Conservation (phyloP, 2,797 vertebrate species). For the Cyclopterus lumpus region DNA sequence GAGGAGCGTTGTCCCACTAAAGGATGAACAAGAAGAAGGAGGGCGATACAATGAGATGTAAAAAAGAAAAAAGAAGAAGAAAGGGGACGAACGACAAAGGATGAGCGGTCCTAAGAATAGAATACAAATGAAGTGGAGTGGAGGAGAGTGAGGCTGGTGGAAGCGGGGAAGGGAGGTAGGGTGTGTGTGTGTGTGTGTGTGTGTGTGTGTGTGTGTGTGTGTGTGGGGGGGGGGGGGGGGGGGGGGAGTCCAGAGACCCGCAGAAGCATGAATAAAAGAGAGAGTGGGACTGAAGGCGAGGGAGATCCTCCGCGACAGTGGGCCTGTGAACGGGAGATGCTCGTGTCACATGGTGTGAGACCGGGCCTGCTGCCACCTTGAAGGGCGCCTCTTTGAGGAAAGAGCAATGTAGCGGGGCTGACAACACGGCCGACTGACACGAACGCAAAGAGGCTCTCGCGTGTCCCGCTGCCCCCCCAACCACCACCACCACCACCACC, state of each 20-base stretch:
- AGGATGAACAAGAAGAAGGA: slow-evolving; percentile 51
- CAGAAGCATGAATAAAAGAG: slow-evolving; percentile 77
- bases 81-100: slow-evolving; percentile 61
- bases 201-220: no score
- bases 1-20: slow-evolving; percentile 52
- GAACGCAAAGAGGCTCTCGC: slow-evolving; percentile 15
- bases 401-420: slow-evolving; percentile 37
- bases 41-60: slow-evolving; percentile 71
- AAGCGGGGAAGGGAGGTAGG: no score
- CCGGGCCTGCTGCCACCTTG: slow-evolving; percentile 57
- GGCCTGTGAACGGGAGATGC: slow-evolving; percentile 57
- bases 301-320: slow-evolving; percentile 74
- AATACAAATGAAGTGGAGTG: slow-evolving; percentile 66
- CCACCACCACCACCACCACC: no score
- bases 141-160: slow-evolving; percentile 33
- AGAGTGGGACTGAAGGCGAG: slow-evolving; percentile 69
- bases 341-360: slow-evolving; percentile 68
- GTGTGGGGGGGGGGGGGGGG: neutral
- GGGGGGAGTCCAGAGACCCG: slow-evolving; percentile 26
- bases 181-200: no score
- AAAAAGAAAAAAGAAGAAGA: slow-evolving; percentile 65
- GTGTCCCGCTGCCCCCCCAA: slow-evolving; percentile 12
- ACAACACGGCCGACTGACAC: slow-evolving; percentile 50
- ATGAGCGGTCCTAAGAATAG: slow-evolving; percentile 71
- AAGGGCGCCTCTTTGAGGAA: slow-evolving; percentile 52